Conservation (phyloP, 2,113 vertebrate species). For the Ictalurus punctatus region DNA sequence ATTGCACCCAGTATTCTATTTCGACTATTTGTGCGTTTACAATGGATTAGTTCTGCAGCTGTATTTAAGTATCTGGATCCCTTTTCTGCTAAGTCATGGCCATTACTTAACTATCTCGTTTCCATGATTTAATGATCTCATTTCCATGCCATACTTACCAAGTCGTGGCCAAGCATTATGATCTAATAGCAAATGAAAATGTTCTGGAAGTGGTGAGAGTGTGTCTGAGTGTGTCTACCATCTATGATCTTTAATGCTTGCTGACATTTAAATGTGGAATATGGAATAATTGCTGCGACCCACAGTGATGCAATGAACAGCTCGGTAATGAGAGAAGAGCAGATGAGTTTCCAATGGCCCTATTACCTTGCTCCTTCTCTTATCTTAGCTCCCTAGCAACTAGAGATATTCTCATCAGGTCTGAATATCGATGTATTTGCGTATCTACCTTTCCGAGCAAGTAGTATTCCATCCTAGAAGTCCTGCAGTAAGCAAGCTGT, state of each 20-base stretch:
- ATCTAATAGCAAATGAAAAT: slow-evolving; percentile 46
- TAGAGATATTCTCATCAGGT: neutral
- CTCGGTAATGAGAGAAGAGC: slow-evolving; percentile 33
- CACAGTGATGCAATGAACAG: neutral
- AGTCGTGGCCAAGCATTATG: neutral
- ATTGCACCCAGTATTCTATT: neutral
- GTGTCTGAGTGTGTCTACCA: neutral
- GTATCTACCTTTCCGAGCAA: neutral
- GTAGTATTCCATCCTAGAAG: neutral
- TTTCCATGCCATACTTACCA: neutral
- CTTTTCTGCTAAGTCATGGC: neutral
- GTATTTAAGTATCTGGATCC: neutral
- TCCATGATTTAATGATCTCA: neutral
- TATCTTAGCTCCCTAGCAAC: neutral
- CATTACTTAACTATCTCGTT: slow-evolving; percentile 3
- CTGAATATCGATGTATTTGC: neutral
- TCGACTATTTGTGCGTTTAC: neutral
- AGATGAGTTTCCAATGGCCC: neutral
- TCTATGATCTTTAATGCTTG: neutral
- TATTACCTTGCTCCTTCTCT: neutral
- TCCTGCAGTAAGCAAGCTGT: neutral
- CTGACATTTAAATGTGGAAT: slow-evolving; percentile 24
- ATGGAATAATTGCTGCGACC: slow-evolving; percentile 22
- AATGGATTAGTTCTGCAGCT: neutral
- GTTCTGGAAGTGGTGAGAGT: neutral